Evolutionary conservation across 2,797 vertebrate species (phyloP).

Genomic region (Takifugu rubripes): DNA sequence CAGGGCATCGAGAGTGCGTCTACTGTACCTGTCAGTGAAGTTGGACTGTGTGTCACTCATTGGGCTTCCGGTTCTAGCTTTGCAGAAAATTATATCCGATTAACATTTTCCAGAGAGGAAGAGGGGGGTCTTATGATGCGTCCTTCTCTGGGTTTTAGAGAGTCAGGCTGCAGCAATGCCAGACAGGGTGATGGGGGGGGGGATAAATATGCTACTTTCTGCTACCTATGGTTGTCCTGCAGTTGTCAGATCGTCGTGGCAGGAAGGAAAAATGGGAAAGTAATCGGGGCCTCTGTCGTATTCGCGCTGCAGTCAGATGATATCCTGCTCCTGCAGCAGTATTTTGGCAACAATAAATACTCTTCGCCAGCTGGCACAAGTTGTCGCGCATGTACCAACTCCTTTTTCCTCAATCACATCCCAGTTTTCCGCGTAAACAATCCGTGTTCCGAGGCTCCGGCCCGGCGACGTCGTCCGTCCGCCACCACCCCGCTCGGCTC

Average conservation of each 20-base stretch:
- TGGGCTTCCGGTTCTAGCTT: slow-evolving; percentile 91
- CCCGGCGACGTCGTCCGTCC: slow-evolving; percentile 50
- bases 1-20: not conserved
- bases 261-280: slow-evolving; percentile 34
- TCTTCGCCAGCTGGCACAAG: slow-evolving; percentile 44
- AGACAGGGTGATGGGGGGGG: slow-evolving; percentile 14
- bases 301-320: slow-evolving; percentile 42
- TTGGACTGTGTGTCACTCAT: slow-evolving; percentile 98
- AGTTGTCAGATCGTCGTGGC: slow-evolving; percentile 30
- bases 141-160: slow-evolving; percentile 60
- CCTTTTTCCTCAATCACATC: slow-evolving; percentile 56
- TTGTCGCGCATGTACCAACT: slow-evolving; percentile 45
- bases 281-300: slow-evolving; percentile 48
- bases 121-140: slow-evolving; percentile 50
- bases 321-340: slow-evolving; percentile 30
- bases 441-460: slow-evolving; percentile 40
- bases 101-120: slow-evolving; percentile 84
- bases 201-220: slow-evolving; percentile 10
- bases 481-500: slow-evolving; percentile 49
- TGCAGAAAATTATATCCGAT: slow-evolving; percentile 83
- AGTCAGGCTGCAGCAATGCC: slow-evolving; percentile 20
- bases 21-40: slow-evolving; percentile 91
- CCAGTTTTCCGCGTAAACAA: slow-evolving; percentile 52
- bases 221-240: slow-evolving; percentile 14
- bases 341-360: slow-evolving; percentile 51